These are phyloP conservation scores for Uloborus diversus DNA, from an alignment of 1,140 invertebrate species.

Conservation along the genomic window DNA sequence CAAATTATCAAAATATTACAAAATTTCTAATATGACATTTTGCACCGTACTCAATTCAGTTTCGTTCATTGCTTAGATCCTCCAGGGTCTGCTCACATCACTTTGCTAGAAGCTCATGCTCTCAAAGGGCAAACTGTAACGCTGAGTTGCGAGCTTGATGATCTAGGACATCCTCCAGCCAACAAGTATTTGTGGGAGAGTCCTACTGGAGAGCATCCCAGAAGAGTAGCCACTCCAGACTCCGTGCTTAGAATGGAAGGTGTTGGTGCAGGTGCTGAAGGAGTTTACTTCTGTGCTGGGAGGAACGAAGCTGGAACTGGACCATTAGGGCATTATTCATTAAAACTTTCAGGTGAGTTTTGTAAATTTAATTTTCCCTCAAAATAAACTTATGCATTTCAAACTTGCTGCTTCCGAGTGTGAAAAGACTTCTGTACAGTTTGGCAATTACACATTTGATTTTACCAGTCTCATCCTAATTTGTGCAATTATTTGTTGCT, in stretches of 20 bases:
- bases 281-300: slow-evolving; percentile 87
- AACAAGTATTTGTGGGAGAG: slow-evolving; percentile 60
- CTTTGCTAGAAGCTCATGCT: slow-evolving; percentile 28
- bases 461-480: no score
- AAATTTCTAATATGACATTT: no score
- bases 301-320: slow-evolving; percentile 84
- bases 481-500: no score
- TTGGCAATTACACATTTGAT: no score
- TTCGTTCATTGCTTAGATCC: slow-evolving; percentile 69
- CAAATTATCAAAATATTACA: no score
- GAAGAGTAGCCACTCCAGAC: neutral
- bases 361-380: no score
- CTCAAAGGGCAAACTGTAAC: slow-evolving; percentile 78
- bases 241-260: slow-evolving; percentile 20
- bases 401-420: no score
- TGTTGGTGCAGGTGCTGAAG: slow-evolving; percentile 74
- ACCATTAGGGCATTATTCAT: slow-evolving; percentile 74
- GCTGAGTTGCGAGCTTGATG: slow-evolving; percentile 80
- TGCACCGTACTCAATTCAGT: no score
- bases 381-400: no score
- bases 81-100: slow-evolving; percentile 69
- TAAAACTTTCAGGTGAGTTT: slow-evolving; percentile 63
- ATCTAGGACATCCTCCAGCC: slow-evolving; percentile 80
- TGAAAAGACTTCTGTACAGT: no score
- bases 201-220: slow-evolving; percentile 18